phyloP scores from a whole-genome alignment of 2,797 vertebrate genomes.

The Borostomias antarcticus region DNA sequence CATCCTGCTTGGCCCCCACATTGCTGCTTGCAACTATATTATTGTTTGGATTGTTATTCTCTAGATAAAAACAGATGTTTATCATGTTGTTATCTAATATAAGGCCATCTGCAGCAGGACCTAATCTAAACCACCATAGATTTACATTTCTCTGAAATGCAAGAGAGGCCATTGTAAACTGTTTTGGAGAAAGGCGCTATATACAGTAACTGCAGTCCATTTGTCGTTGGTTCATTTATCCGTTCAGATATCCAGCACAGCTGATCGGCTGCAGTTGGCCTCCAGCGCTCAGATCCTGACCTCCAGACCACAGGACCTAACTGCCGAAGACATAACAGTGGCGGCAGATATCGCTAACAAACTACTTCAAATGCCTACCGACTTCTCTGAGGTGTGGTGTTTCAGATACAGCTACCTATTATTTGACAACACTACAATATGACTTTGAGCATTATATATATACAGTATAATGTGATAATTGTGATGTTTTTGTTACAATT shows the following conservation, averaged over 20 bases:
- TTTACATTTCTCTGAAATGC: too few species aligned
- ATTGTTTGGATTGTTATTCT: not conserved
- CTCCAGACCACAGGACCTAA: constrained; percentile 52
- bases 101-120: not conserved
- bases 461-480: not conserved
- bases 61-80: not conserved
- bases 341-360: constrained; percentile 49
- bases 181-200: too few species aligned
- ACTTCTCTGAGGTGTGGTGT: constrained; percentile 37
- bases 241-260: constrained; percentile 30
- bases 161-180: too few species aligned
- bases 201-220: not conserved
- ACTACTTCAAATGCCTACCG: constrained; percentile 33
- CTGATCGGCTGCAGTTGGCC: constrained; percentile 33
- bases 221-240: not conserved
- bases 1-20: too few species aligned
- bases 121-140: not conserved
- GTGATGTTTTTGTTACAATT: not conserved
- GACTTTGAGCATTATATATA: not conserved
- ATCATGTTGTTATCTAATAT: not conserved
- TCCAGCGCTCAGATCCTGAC: constrained; percentile 63
- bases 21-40: too few species aligned
- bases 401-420: not conserved
- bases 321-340: constrained; percentile 35
- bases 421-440: not conserved